Evolutionary conservation across 2,113 vertebrate species (phyloP).

Genomic region (Oplegnathus fasciatus): DNA sequence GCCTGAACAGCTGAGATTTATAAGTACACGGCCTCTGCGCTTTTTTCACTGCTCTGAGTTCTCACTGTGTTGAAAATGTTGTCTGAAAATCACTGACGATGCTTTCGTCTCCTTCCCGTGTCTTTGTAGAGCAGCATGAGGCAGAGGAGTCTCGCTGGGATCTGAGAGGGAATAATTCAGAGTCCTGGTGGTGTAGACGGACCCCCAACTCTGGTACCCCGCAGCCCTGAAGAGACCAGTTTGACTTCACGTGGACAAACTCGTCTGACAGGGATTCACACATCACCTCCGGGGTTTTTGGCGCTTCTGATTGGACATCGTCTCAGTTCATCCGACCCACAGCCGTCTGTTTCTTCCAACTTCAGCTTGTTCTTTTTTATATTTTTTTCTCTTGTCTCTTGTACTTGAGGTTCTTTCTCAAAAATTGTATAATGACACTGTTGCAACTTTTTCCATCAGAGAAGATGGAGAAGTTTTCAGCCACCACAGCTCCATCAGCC

Average conservation of each 20-base stretch:
- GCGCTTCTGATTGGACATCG: constrained; percentile 31
- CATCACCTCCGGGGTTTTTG: not conserved
- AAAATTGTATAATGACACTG: too few species aligned
- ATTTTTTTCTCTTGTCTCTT: not conserved
- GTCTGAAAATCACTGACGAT: constrained; percentile 11
- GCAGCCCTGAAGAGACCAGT: constrained; percentile 14
- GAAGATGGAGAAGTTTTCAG: not conserved
- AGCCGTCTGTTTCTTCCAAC: not conserved
- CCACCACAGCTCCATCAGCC: not conserved
- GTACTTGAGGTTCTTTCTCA: not conserved
- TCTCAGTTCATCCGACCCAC: not conserved
- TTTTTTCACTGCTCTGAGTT: constrained; percentile 32
- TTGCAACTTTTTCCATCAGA: not conserved
- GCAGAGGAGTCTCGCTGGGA: constrained; percentile 17
- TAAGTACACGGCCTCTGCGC: not conserved
- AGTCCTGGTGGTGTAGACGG: not conserved
- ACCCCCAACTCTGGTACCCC: not conserved
- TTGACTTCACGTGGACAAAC: constrained; percentile 12
- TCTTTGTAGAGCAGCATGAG: constrained; percentile 56
- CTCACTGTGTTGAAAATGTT: constrained; percentile 34
- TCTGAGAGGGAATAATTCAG: constrained; percentile 45
- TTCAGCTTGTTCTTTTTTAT: not conserved
- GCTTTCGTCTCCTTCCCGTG: constrained; percentile 4
- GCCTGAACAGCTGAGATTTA: constrained; percentile 55
- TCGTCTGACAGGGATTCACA: not conserved